Evolutionary conservation across 1,140 invertebrate genomes (phyloP), one percentile per base, ranked within the genome.

Genomic region (Calliopsis andreniformis): DNA sequence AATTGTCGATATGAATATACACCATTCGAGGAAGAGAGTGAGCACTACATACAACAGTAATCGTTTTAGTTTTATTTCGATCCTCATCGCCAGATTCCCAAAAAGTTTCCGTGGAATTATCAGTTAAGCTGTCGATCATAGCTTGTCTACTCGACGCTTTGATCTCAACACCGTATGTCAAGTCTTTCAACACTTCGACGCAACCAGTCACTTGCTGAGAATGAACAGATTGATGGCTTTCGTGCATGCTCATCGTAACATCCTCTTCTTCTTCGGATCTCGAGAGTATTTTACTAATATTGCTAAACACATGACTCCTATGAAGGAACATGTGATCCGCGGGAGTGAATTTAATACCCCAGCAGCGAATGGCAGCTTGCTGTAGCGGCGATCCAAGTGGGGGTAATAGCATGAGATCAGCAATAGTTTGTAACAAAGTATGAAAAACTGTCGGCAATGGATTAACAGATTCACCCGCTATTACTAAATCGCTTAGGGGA

Each of bases 71-170:
- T 90, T 98, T 98, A 88, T 98, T 98, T 64, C 96, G 92, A 91
- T 99, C 98, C 88, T 99, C 98, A 84, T 99, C 98, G 3, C 98
- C 98, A 73, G 98, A 99, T 92, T 99, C 98, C 98, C 98, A 99
- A 91, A 99, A 99, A 0, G 98, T 99, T 92, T 99, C 98, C 0
- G 98, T 99, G 1, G 97, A 98, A 83, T 96, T 96, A 90, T 99
- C 98, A 0, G 95, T 97, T 8, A 99, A 93, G 87, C 97, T 98
- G 2, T 95, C 95, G 25, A 98, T 95, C 97, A 99, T 98, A 3
- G 97, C 97, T 85, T 96, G 96, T 2, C 98, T 94, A 82, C 98
- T 99, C 0, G 98, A 99, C 0, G 97, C 96, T 79, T 96, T 97
- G 3, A 99, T 94, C 64, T 98, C 96, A 16, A 96, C 93, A 53